A percentile compares a stretch with the other conserved stretches of the same genome.
phyloP scores from a whole-genome alignment of 2,888 invertebrate species.

The Stenchaetothrips biformis region DNA sequence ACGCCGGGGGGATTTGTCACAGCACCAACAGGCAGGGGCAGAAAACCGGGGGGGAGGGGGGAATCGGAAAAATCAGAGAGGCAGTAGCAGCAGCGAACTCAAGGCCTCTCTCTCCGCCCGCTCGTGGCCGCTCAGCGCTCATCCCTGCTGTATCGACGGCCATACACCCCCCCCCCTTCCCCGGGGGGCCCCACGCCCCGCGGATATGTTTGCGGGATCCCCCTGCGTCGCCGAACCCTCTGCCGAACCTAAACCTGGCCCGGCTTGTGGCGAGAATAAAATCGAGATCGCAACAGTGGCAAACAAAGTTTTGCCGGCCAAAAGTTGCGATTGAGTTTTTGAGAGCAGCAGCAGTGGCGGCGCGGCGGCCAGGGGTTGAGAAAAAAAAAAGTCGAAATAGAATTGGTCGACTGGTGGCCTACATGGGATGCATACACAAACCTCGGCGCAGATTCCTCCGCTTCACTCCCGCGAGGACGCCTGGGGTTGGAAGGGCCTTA shows the following conservation, averaged over 20 bases:
- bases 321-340: slow-evolving; percentile 24
- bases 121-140: too few relatives aligned
- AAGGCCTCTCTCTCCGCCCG: too few relatives aligned
- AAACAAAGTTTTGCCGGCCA: slow-evolving; percentile 2
- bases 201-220: not conserved
- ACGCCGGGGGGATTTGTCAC: too few relatives aligned
- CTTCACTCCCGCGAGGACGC: not conserved
- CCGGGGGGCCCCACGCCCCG: too few relatives aligned
- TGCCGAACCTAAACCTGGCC: not conserved
- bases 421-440: slow-evolving; percentile 8
- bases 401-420: not conserved
- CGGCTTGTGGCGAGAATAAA: not conserved
- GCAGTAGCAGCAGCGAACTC: too few relatives aligned
- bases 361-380: not conserved
- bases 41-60: too few relatives aligned
- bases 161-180: too few relatives aligned
- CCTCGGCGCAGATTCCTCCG: not conserved
- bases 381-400: not conserved
- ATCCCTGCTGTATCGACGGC: too few relatives aligned
- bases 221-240: not conserved
- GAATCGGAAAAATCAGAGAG: too few relatives aligned
- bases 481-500: not conserved
- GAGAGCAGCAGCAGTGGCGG: not conserved
- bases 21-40: too few relatives aligned
- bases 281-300: slow-evolving; percentile 2